Evolutionary conservation across 2,888 invertebrate species (phyloP).

Genomic region (Atherix ibis): DNA sequence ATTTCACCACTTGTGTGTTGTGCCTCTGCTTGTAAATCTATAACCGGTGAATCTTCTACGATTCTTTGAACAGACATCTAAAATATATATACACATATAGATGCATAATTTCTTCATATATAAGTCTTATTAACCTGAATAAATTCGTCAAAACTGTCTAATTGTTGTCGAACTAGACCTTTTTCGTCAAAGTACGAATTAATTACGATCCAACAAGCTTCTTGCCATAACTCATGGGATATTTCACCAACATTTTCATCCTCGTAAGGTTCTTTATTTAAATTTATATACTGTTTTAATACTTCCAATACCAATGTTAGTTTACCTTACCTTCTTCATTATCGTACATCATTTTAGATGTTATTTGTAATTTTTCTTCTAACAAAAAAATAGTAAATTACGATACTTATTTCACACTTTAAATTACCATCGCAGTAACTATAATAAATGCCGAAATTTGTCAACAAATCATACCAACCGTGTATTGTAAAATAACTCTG

Average conservation of each 20-base stretch:
- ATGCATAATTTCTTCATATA: too few species aligned
- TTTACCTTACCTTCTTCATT: slow-evolving; percentile 26
- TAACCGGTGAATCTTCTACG: slow-evolving; percentile 97
- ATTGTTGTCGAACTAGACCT: slow-evolving; percentile 94
- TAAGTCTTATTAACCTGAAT: slow-evolving; percentile 49
- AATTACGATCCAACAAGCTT: slow-evolving; percentile 99
- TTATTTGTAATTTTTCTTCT: too few species aligned
- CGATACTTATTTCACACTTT: too few species aligned
- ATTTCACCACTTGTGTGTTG: slow-evolving; percentile 91
- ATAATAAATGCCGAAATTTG: too few species aligned
- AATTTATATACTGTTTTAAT: neutral
- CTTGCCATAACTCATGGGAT: slow-evolving; percentile 96
- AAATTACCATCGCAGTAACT: too few species aligned
- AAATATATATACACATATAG: neutral
- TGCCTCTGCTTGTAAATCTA: slow-evolving; percentile 94
- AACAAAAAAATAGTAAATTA: too few species aligned
- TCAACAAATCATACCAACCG: too few species aligned
- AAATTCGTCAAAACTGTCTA: slow-evolving; percentile 99
- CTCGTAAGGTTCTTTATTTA: slow-evolving; percentile 40
- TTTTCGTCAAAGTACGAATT: slow-evolving; percentile 99
- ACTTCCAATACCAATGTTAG: neutral
- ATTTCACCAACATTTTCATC: slow-evolving; percentile 91
- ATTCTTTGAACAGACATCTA: slow-evolving; percentile 97
- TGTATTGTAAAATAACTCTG: too few species aligned
- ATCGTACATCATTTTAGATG: slow-evolving; percentile 23